Evolutionary conservation across 2,797 vertebrate species (phyloP).

Genomic region (Siniperca undulata): DNA sequence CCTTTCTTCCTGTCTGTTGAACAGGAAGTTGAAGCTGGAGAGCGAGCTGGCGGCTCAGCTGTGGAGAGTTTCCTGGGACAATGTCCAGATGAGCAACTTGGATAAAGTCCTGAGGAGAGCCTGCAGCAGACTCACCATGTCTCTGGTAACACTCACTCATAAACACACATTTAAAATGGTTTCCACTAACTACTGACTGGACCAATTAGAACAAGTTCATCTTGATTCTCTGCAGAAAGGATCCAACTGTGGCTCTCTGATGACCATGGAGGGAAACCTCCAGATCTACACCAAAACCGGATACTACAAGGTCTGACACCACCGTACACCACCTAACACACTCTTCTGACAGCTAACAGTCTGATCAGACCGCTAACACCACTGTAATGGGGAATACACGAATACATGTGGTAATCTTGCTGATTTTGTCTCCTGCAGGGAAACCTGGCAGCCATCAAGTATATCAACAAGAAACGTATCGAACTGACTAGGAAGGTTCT

Average conservation of each 20-base stretch:
- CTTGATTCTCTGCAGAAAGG: conserved; percentile 85
- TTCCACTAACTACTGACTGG: too few relatives aligned
- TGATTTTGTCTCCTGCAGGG: conserved; percentile 82
- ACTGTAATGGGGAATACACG: not conserved
- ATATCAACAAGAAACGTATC: conserved; percentile 90
- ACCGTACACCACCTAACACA: not conserved
- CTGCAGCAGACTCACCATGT: conserved; percentile 92
- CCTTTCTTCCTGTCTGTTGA: conserved; percentile 43
- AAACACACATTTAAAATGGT: not conserved
- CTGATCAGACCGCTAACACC: not conserved
- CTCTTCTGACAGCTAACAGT: too few relatives aligned
- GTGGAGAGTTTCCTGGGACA: conserved; percentile 92
- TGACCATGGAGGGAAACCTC: conserved; percentile 91
- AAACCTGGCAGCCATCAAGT: conserved; percentile 93
- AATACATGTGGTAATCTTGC: not conserved
- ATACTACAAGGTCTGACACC: conserved; percentile 90
- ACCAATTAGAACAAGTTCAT: not conserved
- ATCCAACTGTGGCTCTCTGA: conserved; percentile 91
- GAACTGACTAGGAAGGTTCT: conserved; percentile 91
- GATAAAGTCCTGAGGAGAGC: conserved; percentile 88
- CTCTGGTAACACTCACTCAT: conserved; percentile 82
- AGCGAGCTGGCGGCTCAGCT: conserved; percentile 92
- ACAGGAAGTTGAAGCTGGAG: conserved; percentile 93
- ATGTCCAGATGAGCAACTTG: conserved; percentile 90
- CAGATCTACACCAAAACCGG: conserved; percentile 94